These are phyloP conservation scores for Drosophila neutralis DNA, from an alignment of 2,888 invertebrate species.

Conservation along the genomic window DNA sequence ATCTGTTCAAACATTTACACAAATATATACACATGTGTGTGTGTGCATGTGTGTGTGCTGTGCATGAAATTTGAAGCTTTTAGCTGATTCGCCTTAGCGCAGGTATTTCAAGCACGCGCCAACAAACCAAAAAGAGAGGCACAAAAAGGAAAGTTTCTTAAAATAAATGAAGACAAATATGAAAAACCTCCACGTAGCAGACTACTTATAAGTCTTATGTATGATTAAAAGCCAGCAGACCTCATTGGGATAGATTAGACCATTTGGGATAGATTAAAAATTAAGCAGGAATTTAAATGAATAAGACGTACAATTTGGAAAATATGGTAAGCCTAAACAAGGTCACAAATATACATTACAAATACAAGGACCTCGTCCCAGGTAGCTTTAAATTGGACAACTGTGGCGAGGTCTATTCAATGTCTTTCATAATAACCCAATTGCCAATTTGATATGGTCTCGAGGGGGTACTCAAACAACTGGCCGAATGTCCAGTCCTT, in stretches of 20 bases:
- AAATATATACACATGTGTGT: background rate
- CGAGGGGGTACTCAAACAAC: background rate
- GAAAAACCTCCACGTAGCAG: constrained; percentile 16
- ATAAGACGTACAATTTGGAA: background rate
- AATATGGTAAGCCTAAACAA: background rate
- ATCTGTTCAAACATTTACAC: constrained; percentile 21
- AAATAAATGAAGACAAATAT: constrained; percentile 51
- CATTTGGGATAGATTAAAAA: constrained; percentile 6
- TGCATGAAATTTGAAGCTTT: constrained; percentile 66
- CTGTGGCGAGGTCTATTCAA: background rate
- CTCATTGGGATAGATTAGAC: constrained; percentile 13
- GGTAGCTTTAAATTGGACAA: background rate
- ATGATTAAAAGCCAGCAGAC: constrained; percentile 36
- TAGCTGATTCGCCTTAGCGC: constrained; percentile 55
- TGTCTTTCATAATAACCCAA: background rate
- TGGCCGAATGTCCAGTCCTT: constrained; percentile 7
- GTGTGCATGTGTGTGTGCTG: constrained; percentile 9
- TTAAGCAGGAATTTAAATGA: background rate
- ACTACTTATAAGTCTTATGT: constrained; percentile 44
- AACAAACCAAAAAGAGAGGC: constrained; percentile 1
- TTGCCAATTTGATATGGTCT: constrained; percentile 4
- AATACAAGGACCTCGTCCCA: background rate
- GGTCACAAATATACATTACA: background rate
- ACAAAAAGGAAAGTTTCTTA: constrained; percentile 24
- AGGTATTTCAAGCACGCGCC: constrained; percentile 57